Evolutionary conservation across 2,888 invertebrate species (phyloP).

Genomic region (Abrostola tripartita): DNA sequence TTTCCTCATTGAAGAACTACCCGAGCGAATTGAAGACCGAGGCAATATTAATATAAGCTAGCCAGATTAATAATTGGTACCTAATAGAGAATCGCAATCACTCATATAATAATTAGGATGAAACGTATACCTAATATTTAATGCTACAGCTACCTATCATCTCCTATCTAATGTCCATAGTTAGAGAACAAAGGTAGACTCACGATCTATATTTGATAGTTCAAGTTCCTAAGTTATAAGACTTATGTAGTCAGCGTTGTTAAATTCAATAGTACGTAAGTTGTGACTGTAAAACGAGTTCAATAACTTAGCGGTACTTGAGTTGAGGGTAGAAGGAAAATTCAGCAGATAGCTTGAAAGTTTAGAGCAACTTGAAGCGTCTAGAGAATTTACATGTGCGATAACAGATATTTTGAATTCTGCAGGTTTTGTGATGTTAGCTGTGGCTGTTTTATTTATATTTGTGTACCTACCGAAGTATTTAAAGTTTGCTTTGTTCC

Average conservation of each 20-base stretch:
- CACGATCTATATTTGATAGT: slow-evolving; percentile 9
- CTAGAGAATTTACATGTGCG: slow-evolving; percentile 22
- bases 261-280: slow-evolving; percentile 41
- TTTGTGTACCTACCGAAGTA: neutral
- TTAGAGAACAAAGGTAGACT: slow-evolving; percentile 3
- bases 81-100: no score
- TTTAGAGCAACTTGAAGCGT: slow-evolving; percentile 17
- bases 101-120: neutral
- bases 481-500: neutral
- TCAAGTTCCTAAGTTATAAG: slow-evolving; percentile 22
- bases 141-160: slow-evolving; percentile 6
- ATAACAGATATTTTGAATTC: no score
- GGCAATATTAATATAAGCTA: no score
- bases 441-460: no score
- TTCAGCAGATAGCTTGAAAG: slow-evolving; percentile 29
- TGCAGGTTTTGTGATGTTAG: no score
- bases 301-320: slow-evolving; percentile 29
- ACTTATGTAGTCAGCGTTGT: slow-evolving; percentile 14
- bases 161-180: neutral
- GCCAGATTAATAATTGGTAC: no score
- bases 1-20: no score
- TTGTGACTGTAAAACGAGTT: slow-evolving; percentile 41
- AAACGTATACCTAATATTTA: neutral
- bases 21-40: no score
- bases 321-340: slow-evolving; percentile 25